These are phyloP conservation scores for Bos indicus DNA, from an alignment of 2,113 vertebrate species.

Conservation along the genomic window DNA sequence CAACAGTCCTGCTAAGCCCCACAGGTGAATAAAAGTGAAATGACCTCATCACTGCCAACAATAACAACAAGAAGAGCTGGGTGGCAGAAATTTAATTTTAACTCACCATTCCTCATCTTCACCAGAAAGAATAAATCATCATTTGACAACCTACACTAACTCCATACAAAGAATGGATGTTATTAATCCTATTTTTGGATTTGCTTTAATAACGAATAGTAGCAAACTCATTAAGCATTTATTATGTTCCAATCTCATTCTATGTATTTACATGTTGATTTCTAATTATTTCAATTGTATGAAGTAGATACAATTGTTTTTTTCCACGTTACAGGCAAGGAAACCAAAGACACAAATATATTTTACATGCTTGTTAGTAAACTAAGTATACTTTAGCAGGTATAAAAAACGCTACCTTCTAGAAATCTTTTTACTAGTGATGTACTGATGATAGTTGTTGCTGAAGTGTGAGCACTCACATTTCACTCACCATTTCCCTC, in stretches of 20 bases:
- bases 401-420: background rate
- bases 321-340: background rate
- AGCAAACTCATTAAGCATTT: background rate
- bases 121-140: conserved; percentile 15
- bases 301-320: background rate
- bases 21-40: background rate
- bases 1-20: background rate
- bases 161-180: background rate
- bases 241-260: background rate
- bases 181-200: background rate
- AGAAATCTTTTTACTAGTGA: background rate
- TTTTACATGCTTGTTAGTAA: background rate
- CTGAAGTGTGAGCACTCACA: background rate
- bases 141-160: background rate
- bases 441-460: background rate
- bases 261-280: background rate
- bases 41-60: background rate
- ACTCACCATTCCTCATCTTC: background rate
- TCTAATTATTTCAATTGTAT: background rate
- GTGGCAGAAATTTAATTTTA: conserved; percentile 37
- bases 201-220: background rate
- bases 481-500: background rate
- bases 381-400: background rate
- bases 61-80: background rate
- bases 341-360: background rate